Conservation (phyloP, 2,113 vertebrate genomes). For the Eurystomus gularis region DNA sequence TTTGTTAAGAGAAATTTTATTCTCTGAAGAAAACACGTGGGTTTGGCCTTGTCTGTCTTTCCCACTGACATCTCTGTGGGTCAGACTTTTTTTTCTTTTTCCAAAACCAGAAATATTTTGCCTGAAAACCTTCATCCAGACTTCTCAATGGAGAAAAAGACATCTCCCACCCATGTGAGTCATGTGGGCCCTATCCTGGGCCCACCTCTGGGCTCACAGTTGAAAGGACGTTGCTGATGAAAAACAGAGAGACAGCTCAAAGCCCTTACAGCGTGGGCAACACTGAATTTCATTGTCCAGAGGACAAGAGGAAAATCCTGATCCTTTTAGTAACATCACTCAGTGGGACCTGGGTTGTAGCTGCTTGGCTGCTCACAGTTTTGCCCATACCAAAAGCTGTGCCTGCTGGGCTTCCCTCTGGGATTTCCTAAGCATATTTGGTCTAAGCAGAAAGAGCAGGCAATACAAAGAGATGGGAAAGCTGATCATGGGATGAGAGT, state of each 20-base stretch:
- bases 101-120: not conserved
- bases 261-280: not conserved
- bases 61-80: not conserved
- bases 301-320: not conserved
- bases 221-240: not conserved
- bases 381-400: not conserved
- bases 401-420: not conserved
- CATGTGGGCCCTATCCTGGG: not conserved
- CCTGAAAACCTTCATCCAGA: not conserved
- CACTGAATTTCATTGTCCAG: not conserved
- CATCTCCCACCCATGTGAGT: not conserved
- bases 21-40: not conserved
- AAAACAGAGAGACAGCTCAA: not conserved
- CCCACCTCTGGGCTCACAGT: not conserved
- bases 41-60: not conserved
- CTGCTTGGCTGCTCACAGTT: not conserved
- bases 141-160: not conserved
- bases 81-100: not conserved
- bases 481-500: fast-evolving
- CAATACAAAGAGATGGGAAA: not conserved
- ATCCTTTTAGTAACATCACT: not conserved
- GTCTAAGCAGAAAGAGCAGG: not conserved
- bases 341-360: not conserved
- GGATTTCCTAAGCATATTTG: not conserved
- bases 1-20: not conserved